phyloP scores from a whole-genome alignment of 2,113 vertebrate genomes.

The Tympanuchus pallidicinctus region DNA sequence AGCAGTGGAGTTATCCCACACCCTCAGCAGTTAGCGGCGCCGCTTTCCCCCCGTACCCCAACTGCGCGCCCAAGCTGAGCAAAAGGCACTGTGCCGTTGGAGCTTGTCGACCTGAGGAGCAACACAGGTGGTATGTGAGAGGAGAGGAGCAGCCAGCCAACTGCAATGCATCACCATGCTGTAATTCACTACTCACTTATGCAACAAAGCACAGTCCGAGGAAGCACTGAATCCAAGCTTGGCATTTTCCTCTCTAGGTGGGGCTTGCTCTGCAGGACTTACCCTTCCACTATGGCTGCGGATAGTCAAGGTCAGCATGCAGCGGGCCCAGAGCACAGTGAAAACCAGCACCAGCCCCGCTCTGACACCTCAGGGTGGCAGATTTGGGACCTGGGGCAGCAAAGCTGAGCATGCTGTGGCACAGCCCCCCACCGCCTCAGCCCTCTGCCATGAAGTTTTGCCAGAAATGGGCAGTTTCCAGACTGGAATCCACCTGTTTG shows the following conservation, averaged over 20 bases:
- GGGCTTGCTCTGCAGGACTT: conserved; percentile 52
- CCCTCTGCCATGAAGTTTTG: no score
- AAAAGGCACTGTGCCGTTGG: not conserved
- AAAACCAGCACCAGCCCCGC: not conserved
- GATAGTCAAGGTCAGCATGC: not conserved
- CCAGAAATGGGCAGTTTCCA: no score
- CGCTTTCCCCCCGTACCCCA: not conserved
- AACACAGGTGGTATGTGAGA: conserved; percentile 27
- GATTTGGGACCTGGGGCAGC: not conserved
- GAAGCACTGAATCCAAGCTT: not conserved
- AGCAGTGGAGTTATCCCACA: not conserved
- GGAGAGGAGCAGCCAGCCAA: not conserved
- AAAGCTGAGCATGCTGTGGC: not conserved
- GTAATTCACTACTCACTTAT: conserved; percentile 50
- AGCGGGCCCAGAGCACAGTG: rapidly evolving
- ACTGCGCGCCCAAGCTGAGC: not conserved
- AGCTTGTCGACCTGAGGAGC: conserved; percentile 6
- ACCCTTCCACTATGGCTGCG: not conserved
- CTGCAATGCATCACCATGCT: not conserved
- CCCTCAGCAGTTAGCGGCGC: not conserved
- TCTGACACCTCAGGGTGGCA: not conserved
- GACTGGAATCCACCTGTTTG: no score
- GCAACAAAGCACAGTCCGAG: not conserved
- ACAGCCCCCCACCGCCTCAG: not conserved
- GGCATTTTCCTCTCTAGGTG: conserved; percentile 9